Conservation (phyloP, 2,888 invertebrate species). For the Lymantria monacha region DNA sequence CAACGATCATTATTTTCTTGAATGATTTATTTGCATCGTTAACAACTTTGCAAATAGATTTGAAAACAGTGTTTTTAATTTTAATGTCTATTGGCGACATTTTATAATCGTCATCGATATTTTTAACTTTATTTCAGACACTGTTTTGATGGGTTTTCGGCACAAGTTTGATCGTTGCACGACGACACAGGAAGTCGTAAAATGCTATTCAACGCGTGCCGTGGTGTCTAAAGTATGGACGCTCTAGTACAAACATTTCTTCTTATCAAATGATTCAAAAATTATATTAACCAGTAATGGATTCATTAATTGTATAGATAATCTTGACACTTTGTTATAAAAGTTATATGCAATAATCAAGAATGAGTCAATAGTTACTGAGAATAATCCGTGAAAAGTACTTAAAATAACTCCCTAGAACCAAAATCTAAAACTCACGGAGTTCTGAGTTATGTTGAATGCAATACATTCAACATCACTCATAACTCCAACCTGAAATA, state of each 20-base stretch:
- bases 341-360: background rate
- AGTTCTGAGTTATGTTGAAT: too few species aligned
- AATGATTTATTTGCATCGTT: too few species aligned
- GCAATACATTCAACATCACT: too few species aligned
- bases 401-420: too few species aligned
- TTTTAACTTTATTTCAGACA: constrained; percentile 57
- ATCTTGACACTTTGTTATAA: background rate
- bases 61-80: constrained; percentile 14
- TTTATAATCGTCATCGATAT: constrained; percentile 37
- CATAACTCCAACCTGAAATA: too few species aligned
- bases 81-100: constrained; percentile 21
- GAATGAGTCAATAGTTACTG: background rate
- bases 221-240: constrained; percentile 39
- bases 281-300: constrained; percentile 28
- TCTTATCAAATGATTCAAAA: constrained; percentile 39
- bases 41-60: constrained; percentile 1
- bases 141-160: constrained; percentile 63
- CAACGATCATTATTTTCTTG: too few species aligned
- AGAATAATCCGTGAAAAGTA: background rate
- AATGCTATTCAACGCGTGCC: constrained; percentile 47
- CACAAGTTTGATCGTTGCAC: constrained; percentile 49
- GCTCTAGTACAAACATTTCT: constrained; percentile 37
- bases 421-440: too few species aligned
- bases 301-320: background rate
- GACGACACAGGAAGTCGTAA: constrained; percentile 73